A percentile compares a stretch with the other conserved stretches of the same genome.
These are phyloP conservation scores for Alouatta caraya DNA, from an alignment of 2,797 vertebrate species.

Conservation along the genomic window DNA sequence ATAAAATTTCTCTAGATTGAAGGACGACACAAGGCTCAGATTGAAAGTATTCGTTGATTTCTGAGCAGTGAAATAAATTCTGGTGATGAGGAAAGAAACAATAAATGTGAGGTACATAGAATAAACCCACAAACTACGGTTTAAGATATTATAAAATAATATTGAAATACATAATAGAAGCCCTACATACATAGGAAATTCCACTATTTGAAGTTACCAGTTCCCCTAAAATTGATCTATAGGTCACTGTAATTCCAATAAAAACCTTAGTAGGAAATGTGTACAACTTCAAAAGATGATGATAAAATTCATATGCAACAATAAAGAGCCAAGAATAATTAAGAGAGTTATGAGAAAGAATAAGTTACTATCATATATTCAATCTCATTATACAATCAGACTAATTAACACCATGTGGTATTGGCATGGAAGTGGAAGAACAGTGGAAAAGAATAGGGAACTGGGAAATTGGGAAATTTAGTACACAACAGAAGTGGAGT, in stretches of 20 bases:
- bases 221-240: neutral
- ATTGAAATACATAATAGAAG: neutral
- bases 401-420: neutral
- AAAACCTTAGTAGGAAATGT: neutral
- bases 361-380: neutral
- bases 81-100: neutral
- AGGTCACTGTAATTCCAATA: neutral
- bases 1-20: neutral
- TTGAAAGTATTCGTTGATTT: neutral
- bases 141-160: neutral
- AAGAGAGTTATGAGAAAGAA: conserved; percentile 9
- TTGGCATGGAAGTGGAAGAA: neutral
- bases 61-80: conserved; percentile 19
- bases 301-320: neutral
- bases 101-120: neutral
- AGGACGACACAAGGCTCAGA: neutral
- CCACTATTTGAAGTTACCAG: neutral
- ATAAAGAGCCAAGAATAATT: neutral
- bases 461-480: neutral
- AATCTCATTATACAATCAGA: neutral
- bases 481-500: neutral
- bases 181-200: neutral
- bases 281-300: conserved; percentile 19
- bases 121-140: neutral
- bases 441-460: neutral